Conservation (phyloP, 2,113 vertebrate genomes). For the Oreamnos americanus region DNA sequence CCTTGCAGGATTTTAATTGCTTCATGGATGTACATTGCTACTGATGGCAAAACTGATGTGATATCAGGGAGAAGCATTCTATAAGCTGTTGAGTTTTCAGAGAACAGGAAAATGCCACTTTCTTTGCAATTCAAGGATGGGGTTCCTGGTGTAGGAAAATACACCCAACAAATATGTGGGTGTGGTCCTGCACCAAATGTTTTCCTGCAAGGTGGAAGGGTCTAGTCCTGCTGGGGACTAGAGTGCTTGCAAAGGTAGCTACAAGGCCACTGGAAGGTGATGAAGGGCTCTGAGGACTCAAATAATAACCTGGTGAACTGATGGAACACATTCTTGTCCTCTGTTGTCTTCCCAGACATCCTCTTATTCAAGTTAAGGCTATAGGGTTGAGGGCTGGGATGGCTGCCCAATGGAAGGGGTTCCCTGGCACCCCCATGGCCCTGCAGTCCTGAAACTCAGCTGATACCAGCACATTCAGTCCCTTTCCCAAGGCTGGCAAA, state of each 20-base stretch:
- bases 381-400: background rate
- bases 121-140: background rate
- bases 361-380: background rate
- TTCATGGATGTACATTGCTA: background rate
- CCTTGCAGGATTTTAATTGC: background rate
- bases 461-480: background rate
- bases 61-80: background rate
- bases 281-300: fast-evolving
- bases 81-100: background rate
- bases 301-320: background rate
- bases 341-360: background rate
- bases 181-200: background rate
- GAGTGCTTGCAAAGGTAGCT: background rate
- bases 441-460: too few species aligned
- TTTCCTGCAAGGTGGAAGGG: background rate
- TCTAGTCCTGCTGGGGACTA: background rate
- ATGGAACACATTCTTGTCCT: background rate
- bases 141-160: background rate
- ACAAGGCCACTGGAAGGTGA: background rate
- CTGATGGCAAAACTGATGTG: background rate
- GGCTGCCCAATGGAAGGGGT: background rate
- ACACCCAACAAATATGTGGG: background rate
- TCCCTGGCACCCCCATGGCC: background rate
- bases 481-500: background rate
- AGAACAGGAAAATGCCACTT: background rate